These are phyloP conservation scores for Psephotus haematonotus DNA, from an alignment of 2,113 vertebrate genomes.

Conservation along the genomic window DNA sequence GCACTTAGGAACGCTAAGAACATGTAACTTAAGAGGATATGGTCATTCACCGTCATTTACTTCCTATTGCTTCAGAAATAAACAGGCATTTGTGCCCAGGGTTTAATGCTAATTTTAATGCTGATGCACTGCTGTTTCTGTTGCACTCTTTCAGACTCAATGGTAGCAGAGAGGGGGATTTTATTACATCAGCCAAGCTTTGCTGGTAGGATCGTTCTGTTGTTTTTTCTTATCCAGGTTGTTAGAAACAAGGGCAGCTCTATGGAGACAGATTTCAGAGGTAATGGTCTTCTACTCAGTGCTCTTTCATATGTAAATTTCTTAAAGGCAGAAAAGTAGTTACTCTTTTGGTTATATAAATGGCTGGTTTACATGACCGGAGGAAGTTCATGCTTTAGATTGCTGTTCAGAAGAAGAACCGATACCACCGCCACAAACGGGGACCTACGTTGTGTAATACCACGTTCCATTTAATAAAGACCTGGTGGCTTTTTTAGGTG, in stretches of 20 bases:
- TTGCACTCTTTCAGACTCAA: not conserved
- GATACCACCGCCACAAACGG: rapidly evolving
- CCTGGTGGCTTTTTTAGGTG: not conserved
- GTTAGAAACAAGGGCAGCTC: not conserved
- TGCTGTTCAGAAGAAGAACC: not conserved
- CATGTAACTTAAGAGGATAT: not conserved
- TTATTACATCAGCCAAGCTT: not conserved
- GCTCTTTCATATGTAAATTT: not conserved
- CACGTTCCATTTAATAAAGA: not conserved
- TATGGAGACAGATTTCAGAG: not conserved
- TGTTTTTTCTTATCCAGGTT: not conserved
- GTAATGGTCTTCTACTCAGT: not conserved
- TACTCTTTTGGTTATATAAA: not conserved
- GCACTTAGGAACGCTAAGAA: not conserved
- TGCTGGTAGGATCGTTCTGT: not conserved
- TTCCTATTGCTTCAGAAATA: not conserved
- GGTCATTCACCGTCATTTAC: not conserved
- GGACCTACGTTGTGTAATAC: rapidly evolving
- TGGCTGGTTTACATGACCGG: not conserved
- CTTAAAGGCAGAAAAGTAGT: not conserved
- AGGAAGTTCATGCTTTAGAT: not conserved
- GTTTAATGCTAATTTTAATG: not conserved
- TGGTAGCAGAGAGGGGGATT: not conserved
- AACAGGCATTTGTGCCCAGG: not conserved
- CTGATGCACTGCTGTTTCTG: not conserved